phyloP scores from a whole-genome alignment of 2,113 vertebrate species.

The Castor canadensis region DNA sequence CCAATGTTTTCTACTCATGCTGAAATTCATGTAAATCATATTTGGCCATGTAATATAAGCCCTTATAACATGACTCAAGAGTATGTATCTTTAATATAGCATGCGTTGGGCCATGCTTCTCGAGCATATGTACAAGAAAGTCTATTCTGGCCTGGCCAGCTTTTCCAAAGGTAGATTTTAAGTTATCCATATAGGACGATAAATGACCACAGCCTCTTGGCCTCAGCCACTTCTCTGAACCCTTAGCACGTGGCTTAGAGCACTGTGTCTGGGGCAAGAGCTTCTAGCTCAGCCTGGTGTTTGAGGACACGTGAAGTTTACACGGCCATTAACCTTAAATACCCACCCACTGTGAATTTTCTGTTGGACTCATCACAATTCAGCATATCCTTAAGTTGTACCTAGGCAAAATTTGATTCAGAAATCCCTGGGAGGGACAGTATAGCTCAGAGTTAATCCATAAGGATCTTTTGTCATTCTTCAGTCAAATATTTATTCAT shows the following conservation, averaged over 20 bases:
- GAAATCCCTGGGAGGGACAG: fast-evolving
- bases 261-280: neutral
- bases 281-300: neutral
- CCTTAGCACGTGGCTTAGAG: neutral
- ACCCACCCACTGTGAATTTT: neutral
- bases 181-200: neutral
- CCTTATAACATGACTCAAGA: neutral
- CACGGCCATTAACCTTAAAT: neutral
- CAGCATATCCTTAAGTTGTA: too few relatives aligned
- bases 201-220: neutral
- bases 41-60: too few relatives aligned
- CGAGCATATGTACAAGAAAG: fast-evolving
- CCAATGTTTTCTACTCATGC: neutral
- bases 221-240: neutral
- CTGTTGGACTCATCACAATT: neutral
- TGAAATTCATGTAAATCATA: neutral
- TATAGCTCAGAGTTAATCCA: neutral
- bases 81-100: neutral
- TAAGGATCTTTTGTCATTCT: neutral
- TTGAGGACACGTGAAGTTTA: neutral
- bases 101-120: neutral
- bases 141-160: neutral
- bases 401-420: neutral
- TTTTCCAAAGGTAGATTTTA: neutral
- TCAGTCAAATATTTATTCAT: neutral